Conservation (phyloP, 2,888 invertebrate species). For the Minunthozetes semirufus region DNA sequence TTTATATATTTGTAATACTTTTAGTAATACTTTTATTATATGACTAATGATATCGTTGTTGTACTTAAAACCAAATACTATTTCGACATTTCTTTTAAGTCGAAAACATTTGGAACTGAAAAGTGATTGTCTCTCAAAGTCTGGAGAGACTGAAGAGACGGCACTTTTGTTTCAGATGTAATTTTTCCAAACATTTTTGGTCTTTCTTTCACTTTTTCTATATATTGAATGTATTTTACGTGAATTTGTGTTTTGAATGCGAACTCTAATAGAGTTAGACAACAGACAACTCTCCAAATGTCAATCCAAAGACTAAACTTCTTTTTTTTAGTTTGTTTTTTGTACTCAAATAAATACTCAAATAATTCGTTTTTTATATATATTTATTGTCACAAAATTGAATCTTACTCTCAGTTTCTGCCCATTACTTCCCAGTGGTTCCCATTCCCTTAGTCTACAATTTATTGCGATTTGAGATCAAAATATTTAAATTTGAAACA, state of each 20-base stretch:
- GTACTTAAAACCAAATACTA: constrained; percentile 20
- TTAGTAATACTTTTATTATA: constrained; percentile 23
- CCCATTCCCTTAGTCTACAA: not conserved
- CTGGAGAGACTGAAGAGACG: not conserved
- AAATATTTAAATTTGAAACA: not conserved
- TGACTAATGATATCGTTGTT: constrained; percentile 19
- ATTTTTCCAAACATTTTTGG: not conserved
- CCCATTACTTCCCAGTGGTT: no score
- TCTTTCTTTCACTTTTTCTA: not conserved
- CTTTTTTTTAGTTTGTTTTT: not conserved
- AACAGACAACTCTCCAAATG: constrained; percentile 4
- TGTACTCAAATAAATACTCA: no score
- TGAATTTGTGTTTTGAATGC: not conserved
- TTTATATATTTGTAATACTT: constrained; percentile 4
- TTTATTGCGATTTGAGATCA: not conserved
- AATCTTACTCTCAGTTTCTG: not conserved
- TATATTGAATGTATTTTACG: not conserved
- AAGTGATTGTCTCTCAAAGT: constrained; percentile 15
- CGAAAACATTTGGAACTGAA: not conserved
- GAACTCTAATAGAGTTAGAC: constrained; percentile 2
- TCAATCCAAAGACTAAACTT: constrained; percentile 2
- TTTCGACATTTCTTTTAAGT: not conserved
- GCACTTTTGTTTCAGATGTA: not conserved
- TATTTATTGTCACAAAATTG: constrained; percentile 14
- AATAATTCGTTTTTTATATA: constrained; percentile 3